A percentile compares a stretch with the other conserved stretches of the same genome.
Conservation (phyloP, 2,113 vertebrate species). For the Phocoena sinus region DNA sequence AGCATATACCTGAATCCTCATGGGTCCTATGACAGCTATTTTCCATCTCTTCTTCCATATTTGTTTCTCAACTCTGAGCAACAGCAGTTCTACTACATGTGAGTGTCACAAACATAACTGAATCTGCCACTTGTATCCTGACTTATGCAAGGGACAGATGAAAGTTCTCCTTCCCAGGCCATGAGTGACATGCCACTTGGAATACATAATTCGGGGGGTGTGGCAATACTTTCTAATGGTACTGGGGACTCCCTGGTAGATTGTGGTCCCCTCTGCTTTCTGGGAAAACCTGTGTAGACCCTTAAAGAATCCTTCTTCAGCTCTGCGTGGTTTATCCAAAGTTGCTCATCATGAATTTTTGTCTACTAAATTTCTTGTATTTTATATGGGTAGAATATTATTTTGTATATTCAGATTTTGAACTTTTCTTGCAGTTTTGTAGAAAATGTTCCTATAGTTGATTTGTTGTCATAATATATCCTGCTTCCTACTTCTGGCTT, state of each 20-base stretch:
- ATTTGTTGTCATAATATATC: not conserved
- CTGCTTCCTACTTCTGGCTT: not conserved
- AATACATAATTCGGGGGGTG: not conserved
- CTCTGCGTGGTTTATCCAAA: not conserved
- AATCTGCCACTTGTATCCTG: not conserved
- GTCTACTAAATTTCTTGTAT: not conserved
- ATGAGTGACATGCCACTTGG: fast-evolving
- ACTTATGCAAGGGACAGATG: not conserved
- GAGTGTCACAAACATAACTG: not conserved
- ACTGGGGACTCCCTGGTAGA: too few relatives aligned
- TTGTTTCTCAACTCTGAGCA: not conserved
- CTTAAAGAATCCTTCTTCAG: not conserved
- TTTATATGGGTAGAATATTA: not conserved
- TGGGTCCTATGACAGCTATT: not conserved
- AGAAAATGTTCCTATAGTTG: not conserved
- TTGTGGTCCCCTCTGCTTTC: not conserved
- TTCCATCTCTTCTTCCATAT: not conserved
- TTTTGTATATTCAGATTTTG: not conserved
- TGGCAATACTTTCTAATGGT: not conserved
- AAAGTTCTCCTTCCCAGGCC: not conserved
- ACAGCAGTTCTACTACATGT: fast-evolving
- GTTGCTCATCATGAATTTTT: not conserved
- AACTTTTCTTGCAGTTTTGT: not conserved
- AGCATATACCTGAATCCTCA: not conserved
- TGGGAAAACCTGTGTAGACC: not conserved